Evolutionary conservation across 1,140 invertebrate species (phyloP).

Genomic region (Bilobella aurantiaca): DNA sequence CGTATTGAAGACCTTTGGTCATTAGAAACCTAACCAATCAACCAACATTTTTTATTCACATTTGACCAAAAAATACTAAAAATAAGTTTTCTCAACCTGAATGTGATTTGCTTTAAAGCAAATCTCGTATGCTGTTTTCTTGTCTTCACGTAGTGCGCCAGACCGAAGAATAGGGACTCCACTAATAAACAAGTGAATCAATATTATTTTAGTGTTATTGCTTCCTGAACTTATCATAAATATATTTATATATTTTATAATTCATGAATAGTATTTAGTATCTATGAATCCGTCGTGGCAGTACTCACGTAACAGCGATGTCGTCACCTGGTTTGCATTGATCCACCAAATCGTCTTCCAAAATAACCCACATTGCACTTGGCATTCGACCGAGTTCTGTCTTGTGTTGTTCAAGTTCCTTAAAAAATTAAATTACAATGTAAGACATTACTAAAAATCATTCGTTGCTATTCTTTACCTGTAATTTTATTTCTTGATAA

Average conservation of each 20-base stretch:
- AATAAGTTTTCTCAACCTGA: conserved; percentile 43
- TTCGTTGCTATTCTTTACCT: conserved; percentile 43
- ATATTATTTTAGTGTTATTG: conserved; percentile 16
- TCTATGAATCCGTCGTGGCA: too few relatives aligned
- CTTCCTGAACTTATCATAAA: conserved; percentile 1
- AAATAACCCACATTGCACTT: conserved; percentile 62
- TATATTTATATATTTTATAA: conserved; percentile 9
- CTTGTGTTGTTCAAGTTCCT: conserved; percentile 60
- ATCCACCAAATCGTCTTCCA: conserved; percentile 80
- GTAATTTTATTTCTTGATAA: conserved; percentile 83
- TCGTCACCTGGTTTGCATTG: conserved; percentile 79
- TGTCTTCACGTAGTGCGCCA: conserved; percentile 49
- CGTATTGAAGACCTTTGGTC: conserved; percentile 50
- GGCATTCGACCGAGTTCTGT: conserved; percentile 61
- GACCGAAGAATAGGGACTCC: conserved; percentile 65
- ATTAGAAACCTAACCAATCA: conserved; percentile 48
- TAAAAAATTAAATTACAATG: conserved; percentile 35
- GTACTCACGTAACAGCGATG: conserved; percentile 62
- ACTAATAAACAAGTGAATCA: conserved; percentile 44
- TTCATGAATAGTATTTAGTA: not conserved
- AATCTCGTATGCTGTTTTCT: conserved; percentile 57
- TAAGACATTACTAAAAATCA: conserved; percentile 15
- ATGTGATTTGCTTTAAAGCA: conserved; percentile 63
- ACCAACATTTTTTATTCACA: not conserved
- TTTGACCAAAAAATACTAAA: conserved; percentile 1